Conservation (phyloP, 2,113 vertebrate genomes). For the Macroglossus sobrinus region DNA sequence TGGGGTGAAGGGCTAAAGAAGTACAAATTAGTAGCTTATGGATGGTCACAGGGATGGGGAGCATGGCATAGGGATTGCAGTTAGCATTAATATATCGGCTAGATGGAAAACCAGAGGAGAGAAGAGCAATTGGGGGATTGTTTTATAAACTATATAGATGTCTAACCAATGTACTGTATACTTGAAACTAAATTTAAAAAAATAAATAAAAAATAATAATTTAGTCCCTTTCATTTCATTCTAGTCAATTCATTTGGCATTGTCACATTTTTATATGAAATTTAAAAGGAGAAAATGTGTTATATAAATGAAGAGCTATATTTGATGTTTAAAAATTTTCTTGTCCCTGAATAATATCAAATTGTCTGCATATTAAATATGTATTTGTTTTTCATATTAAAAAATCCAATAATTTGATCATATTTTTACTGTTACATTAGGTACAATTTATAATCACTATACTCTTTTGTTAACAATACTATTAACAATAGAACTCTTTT, state of each 20-base stretch:
- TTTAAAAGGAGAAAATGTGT: constrained; percentile 32
- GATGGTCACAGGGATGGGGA: too few species aligned
- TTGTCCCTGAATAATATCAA: background rate
- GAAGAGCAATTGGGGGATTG: too few species aligned
- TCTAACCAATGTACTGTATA: too few species aligned
- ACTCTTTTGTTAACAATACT: background rate
- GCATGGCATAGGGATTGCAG: too few species aligned
- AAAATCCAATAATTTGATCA: background rate
- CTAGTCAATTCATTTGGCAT: background rate
- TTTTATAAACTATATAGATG: too few species aligned
- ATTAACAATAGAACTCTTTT: background rate
- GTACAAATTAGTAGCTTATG: too few species aligned
- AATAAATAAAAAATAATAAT: background rate
- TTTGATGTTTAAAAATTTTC: constrained; percentile 10
- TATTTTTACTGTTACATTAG: background rate
- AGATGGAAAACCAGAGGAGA: too few species aligned
- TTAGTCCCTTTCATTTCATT: constrained; percentile 2
- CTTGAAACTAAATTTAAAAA: too few species aligned
- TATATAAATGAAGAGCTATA: background rate
- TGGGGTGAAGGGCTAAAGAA: too few species aligned
- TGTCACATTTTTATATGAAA: constrained; percentile 4
- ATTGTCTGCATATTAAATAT: constrained; percentile 9
- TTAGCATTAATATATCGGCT: too few species aligned
- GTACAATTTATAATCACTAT: background rate
- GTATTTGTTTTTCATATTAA: background rate